Conservation (phyloP, 2,888 invertebrate genomes). For the Lasioglossum lativentre region DNA sequence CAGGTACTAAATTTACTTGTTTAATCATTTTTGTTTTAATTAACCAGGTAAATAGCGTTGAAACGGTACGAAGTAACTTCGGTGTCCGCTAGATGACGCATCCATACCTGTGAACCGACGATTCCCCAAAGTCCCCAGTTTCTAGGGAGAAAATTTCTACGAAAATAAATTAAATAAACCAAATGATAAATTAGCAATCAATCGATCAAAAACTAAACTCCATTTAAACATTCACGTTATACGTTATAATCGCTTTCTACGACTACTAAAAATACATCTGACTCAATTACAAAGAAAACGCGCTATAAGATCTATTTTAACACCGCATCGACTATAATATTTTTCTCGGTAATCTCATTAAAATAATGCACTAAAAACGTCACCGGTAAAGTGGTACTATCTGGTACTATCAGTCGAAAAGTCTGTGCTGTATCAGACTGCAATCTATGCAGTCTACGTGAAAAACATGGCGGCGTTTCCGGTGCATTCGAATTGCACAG, state of each 20-base stretch:
- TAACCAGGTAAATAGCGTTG: not conserved
- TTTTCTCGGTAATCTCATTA: not conserved
- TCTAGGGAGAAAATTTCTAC: not conserved
- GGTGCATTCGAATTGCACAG: constrained; percentile 18
- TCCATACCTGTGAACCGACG: not conserved
- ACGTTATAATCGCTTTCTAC: not conserved
- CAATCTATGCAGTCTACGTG: not conserved
- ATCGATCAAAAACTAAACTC: not conserved
- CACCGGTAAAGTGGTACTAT: not conserved
- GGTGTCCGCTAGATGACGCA: not conserved
- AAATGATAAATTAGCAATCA: not conserved
- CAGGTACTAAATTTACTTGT: not conserved
- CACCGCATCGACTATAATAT: not conserved
- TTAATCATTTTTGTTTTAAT: not conserved
- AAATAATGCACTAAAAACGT: not conserved
- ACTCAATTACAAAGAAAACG: not conserved
- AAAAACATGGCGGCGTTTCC: not conserved
- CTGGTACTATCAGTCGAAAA: not conserved
- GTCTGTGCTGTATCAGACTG: not conserved
- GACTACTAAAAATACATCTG: not conserved
- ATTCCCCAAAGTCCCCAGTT: not conserved
- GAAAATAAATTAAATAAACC: not conserved
- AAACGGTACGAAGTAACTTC: not conserved
- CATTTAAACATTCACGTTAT: too few relatives aligned
- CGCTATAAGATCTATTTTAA: not conserved